A percentile compares a stretch with the other conserved stretches of the same genome.
Evolutionary conservation across 2,888 invertebrate genomes (phyloP).

Genomic region (Anthrax anthrax): DNA sequence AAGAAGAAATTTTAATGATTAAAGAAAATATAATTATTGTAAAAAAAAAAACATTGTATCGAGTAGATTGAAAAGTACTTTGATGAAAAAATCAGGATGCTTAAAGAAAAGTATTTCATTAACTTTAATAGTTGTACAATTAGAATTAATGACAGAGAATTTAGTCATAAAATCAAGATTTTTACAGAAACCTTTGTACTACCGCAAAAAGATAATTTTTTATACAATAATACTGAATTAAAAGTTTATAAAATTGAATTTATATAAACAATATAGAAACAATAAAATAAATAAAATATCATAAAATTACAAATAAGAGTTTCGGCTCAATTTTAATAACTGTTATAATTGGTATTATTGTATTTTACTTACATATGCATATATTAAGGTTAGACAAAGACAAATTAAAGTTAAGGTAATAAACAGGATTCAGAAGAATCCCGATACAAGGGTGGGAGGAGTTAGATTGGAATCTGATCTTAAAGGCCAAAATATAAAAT

Average conservation of each 20-base stretch:
- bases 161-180: background rate
- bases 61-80: too few relatives aligned
- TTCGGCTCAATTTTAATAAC: background rate
- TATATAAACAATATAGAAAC: background rate
- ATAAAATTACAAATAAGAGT: too few relatives aligned
- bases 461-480: too few relatives aligned
- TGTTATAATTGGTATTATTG: background rate
- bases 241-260: background rate
- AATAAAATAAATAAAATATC: background rate
- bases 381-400: background rate
- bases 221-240: background rate
- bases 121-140: constrained; percentile 1
- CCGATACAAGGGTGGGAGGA: too few relatives aligned
- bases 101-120: too few relatives aligned
- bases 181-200: constrained; percentile 1
- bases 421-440: too few relatives aligned
- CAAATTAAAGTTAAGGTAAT: background rate
- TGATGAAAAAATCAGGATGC: too few relatives aligned
- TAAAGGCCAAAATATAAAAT: too few relatives aligned
- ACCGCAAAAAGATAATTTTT: background rate
- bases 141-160: background rate
- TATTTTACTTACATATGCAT: too few relatives aligned
- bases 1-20: too few relatives aligned
- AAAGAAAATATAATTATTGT: too few relatives aligned
- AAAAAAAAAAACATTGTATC: too few relatives aligned